Evolutionary conservation across 2,113 vertebrate genomes (phyloP).

Genomic region (Notothenia coriiceps): DNA sequence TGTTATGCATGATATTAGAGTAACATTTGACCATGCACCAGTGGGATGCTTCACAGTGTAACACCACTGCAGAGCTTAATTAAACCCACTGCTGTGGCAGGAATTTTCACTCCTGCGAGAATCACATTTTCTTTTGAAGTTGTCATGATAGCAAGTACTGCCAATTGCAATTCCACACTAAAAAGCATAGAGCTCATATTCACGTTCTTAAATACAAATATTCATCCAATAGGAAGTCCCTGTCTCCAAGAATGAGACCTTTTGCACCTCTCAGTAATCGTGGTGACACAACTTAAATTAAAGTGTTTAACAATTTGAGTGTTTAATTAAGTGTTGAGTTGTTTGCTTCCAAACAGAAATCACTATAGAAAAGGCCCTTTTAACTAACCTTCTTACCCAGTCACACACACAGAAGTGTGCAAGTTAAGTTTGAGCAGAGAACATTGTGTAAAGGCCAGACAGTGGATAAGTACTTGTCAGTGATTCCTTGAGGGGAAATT

Average conservation of each 20-base stretch:
- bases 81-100: neutral
- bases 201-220: neutral
- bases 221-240: neutral
- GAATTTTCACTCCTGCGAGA: neutral
- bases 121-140: neutral
- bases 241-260: neutral
- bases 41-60: neutral
- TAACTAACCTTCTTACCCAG: too few relatives aligned
- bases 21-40: neutral
- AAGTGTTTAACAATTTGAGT: neutral
- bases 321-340: neutral
- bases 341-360: conserved; percentile 4
- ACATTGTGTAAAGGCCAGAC: neutral
- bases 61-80: neutral
- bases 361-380: neutral
- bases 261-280: too few relatives aligned
- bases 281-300: neutral
- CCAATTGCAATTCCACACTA: neutral
- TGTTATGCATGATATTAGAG: conserved; percentile 4
- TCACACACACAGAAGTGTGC: neutral
- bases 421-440: neutral
- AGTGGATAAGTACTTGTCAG: conserved; percentile 4
- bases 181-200: neutral
- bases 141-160: neutral
- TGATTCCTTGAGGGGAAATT: conserved; percentile 8